These are phyloP conservation scores for Leucozona laternaria DNA, from an alignment of 2,888 invertebrate species.

Conservation along the genomic window DNA sequence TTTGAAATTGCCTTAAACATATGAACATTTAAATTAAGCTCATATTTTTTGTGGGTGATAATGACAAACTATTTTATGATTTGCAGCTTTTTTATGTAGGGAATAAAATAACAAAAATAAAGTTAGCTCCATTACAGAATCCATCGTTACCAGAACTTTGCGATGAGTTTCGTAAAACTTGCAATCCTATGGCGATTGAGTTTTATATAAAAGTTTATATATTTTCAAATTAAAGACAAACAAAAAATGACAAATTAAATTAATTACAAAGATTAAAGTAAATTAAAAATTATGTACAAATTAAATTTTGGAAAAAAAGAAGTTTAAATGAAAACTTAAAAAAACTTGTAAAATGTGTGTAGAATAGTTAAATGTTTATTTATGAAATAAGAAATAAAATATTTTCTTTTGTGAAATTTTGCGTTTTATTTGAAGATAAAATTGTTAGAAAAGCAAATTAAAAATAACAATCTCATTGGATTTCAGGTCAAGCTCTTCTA, in stretches of 20 bases:
- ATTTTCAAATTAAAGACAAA: slow-evolving; percentile 49
- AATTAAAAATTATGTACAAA: slow-evolving; percentile 63
- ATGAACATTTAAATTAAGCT: slow-evolving; percentile 1
- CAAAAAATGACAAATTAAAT: slow-evolving; percentile 31
- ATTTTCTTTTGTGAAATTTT: slow-evolving; percentile 55
- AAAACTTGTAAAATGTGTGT: slow-evolving; percentile 65
- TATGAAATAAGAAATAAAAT: slow-evolving; percentile 67
- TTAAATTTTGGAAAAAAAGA: slow-evolving; percentile 35
- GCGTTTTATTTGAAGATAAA: background rate
- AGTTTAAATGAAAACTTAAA: slow-evolving; percentile 16
- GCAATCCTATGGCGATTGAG: background rate
- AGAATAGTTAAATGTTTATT: slow-evolving; percentile 63
- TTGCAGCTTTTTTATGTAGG: slow-evolving; percentile 51
- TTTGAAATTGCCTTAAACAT: slow-evolving; percentile 58
- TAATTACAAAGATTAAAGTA: background rate
- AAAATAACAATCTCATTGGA: too few relatives aligned
- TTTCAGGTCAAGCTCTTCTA: too few relatives aligned
- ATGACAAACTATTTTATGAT: slow-evolving; percentile 39
- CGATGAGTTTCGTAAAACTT: background rate
- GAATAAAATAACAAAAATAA: background rate
- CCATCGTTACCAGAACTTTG: background rate
- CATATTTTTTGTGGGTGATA: slow-evolving; percentile 47
- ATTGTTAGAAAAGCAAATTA: too few relatives aligned
- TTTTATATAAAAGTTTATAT: background rate
- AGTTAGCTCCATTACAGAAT: background rate